Evolutionary conservation across 2,888 invertebrate species (phyloP).

Genomic region (Sipunculus nudus): DNA sequence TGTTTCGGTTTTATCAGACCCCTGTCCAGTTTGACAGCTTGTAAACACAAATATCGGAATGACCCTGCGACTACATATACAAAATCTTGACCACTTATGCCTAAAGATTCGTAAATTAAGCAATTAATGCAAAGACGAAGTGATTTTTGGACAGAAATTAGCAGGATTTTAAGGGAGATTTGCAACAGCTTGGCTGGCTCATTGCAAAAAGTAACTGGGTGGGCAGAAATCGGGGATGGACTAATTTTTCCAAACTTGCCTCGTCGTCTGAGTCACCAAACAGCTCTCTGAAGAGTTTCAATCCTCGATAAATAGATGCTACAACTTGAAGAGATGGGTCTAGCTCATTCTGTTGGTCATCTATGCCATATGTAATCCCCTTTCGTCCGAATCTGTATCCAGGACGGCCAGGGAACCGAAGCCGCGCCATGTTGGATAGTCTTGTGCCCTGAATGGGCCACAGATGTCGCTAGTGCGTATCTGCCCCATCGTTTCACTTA

Average conservation of each 20-base stretch:
- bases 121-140: no score
- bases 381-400: conserved; percentile 61
- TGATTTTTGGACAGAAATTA: no score
- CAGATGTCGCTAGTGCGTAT: conserved; percentile 7
- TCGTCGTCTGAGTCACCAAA: conserved; percentile 63
- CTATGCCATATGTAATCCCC: conserved; percentile 41
- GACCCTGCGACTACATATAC: no score
- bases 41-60: no score
- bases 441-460: neutral
- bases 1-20: no score
- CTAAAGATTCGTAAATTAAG: no score
- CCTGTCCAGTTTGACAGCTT: no score
- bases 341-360: conserved; percentile 53
- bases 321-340: conserved; percentile 56
- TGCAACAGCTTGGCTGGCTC: no score
- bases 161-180: no score
- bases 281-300: conserved; percentile 54
- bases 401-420: conserved; percentile 65
- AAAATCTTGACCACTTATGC: no score
- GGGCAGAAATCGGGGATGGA: no score
- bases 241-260: conserved; percentile 55
- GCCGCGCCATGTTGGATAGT: conserved; percentile 61
- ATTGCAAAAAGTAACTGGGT: no score
- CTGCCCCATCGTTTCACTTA: neutral
- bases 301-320: conserved; percentile 57